These are phyloP conservation scores for Hydriomena furcata DNA, from an alignment of 2,888 invertebrate species.

Conservation along the genomic window DNA sequence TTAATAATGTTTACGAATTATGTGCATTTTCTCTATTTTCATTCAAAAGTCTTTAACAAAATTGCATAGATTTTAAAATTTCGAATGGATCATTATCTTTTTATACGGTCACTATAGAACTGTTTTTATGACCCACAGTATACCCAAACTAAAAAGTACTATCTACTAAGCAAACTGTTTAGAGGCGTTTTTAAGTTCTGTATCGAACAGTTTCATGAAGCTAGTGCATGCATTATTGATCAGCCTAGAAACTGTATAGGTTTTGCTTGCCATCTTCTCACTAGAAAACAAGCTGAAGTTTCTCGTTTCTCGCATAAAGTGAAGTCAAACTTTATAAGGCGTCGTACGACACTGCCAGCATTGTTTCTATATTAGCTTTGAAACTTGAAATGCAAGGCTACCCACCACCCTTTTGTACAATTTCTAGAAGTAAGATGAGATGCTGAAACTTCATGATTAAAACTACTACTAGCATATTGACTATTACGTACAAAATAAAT, in stretches of 20 bases:
- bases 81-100: too few relatives aligned
- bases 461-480: neutral
- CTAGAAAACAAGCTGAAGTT: constrained; percentile 48
- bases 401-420: constrained; percentile 41
- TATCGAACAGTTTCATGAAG: constrained; percentile 12
- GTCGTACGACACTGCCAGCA: constrained; percentile 56
- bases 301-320: constrained; percentile 48
- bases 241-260: constrained; percentile 41
- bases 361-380: constrained; percentile 69
- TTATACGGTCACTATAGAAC: too few relatives aligned
- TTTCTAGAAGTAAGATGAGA: constrained; percentile 39
- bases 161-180: constrained; percentile 8
- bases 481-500: too few relatives aligned
- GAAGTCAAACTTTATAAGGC: constrained; percentile 61
- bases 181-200: constrained; percentile 11
- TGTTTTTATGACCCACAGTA: too few relatives aligned
- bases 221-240: constrained; percentile 46
- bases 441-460: constrained; percentile 45
- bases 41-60: too few relatives aligned
- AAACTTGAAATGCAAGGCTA: constrained; percentile 63
- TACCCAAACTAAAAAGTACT: too few relatives aligned
- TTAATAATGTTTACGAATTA: too few relatives aligned
- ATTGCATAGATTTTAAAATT: too few relatives aligned
- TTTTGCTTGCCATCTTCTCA: constrained; percentile 43
- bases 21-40: too few relatives aligned